Evolutionary conservation across 1,140 invertebrate species (phyloP).

Genomic region (Danaus plexippus): DNA sequence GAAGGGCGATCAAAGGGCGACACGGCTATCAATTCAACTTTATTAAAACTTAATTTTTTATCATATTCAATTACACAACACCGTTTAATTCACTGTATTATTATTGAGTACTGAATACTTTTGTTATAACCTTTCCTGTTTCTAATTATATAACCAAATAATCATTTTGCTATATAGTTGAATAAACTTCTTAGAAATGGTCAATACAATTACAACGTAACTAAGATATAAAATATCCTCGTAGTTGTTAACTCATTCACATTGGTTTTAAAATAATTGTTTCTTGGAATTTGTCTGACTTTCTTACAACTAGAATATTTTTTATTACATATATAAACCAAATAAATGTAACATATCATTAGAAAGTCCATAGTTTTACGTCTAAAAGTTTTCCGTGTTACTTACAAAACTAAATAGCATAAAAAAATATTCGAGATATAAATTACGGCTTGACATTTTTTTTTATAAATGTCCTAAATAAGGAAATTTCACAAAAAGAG

Average conservation of each 20-base stretch:
- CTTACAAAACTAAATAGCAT: slow-evolving; percentile 18
- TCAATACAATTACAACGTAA: too few relatives aligned
- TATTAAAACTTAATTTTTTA: slow-evolving; percentile 17
- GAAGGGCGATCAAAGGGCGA: slow-evolving; percentile 27
- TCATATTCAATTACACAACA: slow-evolving; percentile 1
- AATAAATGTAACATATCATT: not conserved
- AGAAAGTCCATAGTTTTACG: not conserved
- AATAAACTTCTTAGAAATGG: too few relatives aligned
- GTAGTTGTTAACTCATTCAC: too few relatives aligned
- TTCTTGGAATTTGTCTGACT: not conserved
- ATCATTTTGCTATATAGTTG: too few relatives aligned
- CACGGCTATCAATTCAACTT: slow-evolving; percentile 20
- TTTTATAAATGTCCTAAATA: slow-evolving; percentile 33
- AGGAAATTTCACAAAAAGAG: slow-evolving; percentile 38
- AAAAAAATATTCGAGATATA: slow-evolving; percentile 47
- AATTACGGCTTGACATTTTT: slow-evolving; percentile 39
- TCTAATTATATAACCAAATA: too few relatives aligned
- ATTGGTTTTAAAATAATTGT: too few relatives aligned
- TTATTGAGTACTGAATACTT: too few relatives aligned
- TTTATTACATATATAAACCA: not conserved
- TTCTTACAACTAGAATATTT: slow-evolving; percentile 2
- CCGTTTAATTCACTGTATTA: too few relatives aligned
- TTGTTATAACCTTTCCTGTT: too few relatives aligned
- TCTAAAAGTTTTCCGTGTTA: slow-evolving; percentile 1
- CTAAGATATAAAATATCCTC: too few relatives aligned